phyloP scores from a whole-genome alignment of 2,797 vertebrate genomes.

The Bufotes viridis region DNA sequence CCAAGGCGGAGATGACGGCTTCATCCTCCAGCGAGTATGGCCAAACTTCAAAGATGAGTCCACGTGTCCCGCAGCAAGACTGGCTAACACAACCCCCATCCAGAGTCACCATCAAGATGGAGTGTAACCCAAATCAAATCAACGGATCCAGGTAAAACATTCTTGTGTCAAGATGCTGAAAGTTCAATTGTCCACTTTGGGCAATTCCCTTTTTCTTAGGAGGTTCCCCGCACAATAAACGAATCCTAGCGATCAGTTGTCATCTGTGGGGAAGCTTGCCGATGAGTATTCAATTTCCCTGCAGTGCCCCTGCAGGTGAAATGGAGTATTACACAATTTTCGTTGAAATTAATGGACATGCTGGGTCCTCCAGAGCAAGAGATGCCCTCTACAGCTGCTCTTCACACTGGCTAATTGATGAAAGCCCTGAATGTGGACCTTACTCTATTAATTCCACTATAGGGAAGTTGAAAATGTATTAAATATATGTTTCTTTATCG shows the following conservation, averaged over 20 bases:
- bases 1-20: conserved; percentile 86
- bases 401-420: too few relatives aligned
- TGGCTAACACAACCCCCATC: conserved; percentile 82
- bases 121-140: conserved; percentile 83
- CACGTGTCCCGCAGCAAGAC: conserved; percentile 83
- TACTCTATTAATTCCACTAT: too few relatives aligned
- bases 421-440: too few relatives aligned
- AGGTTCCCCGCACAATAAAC: not conserved
- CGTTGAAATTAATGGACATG: not conserved
- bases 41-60: conserved; percentile 86
- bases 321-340: not conserved
- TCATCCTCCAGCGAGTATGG: conserved; percentile 85
- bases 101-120: conserved; percentile 88
- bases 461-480: too few relatives aligned
- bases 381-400: not conserved
- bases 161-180: not conserved
- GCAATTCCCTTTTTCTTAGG: not conserved
- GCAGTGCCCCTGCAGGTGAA: not conserved
- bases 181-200: not conserved
- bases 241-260: not conserved
- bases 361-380: not conserved
- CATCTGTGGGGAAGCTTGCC: too few relatives aligned
- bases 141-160: conserved; percentile 81
- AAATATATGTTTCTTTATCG: too few relatives aligned
- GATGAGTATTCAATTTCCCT: not conserved